These are phyloP conservation scores for Petrocephalus schoutedeni DNA, from an alignment of 2,797 vertebrate species.

Conservation along the genomic window DNA sequence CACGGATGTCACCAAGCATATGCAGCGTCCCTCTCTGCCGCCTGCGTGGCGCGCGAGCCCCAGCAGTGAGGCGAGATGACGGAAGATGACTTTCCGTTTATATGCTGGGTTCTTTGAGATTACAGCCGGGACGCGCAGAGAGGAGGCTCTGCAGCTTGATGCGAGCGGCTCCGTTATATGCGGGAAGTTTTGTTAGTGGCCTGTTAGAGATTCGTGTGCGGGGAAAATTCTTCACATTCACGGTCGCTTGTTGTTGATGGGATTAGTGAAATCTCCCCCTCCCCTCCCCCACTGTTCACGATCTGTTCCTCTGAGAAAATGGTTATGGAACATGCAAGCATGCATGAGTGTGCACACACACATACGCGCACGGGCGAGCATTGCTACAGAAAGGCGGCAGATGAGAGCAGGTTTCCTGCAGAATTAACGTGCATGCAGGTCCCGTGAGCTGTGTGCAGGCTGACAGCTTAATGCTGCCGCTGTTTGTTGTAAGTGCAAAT, in stretches of 20 bases:
- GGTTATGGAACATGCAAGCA: neutral
- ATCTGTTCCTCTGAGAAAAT: constrained; percentile 1
- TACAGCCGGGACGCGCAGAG: neutral
- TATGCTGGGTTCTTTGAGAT: neutral
- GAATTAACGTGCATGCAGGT: constrained; percentile 40
- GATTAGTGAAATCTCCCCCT: neutral
- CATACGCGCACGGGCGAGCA: constrained; percentile 3
- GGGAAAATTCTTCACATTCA: neutral
- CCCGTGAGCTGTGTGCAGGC: constrained; percentile 37
- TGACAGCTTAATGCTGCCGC: constrained; percentile 38
- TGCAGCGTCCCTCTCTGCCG: neutral
- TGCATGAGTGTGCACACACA: constrained; percentile 18
- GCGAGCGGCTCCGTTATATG: neutral
- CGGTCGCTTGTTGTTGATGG: neutral
- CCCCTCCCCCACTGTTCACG: neutral
- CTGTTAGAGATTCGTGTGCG: neutral
- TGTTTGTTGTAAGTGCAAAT: constrained; percentile 52
- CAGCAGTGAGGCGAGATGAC: neutral
- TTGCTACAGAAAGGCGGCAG: constrained; percentile 26
- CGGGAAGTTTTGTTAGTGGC: neutral
- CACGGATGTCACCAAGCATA: neutral
- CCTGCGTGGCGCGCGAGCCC: neutral
- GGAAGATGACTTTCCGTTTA: neutral
- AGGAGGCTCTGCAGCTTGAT: neutral
- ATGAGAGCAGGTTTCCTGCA: constrained; percentile 42